Evolutionary conservation across 2,113 vertebrate species (phyloP), one percentile per base, ranked within the genome.

Genomic region (Rana temporaria): DNA sequence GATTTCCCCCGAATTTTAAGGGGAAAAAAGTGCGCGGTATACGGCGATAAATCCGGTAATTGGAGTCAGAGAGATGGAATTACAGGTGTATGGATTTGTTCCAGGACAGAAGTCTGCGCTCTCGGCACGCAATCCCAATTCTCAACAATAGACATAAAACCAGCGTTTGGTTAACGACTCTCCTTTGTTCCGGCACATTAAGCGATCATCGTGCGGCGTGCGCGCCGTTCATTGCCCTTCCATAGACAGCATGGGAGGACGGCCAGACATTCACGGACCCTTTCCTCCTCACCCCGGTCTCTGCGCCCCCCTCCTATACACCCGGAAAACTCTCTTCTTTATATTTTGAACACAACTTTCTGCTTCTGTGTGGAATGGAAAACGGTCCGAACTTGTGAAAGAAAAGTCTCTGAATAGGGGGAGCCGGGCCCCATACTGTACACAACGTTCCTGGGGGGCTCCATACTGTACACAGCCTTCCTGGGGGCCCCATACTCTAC

Each of bases 181-280:
- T 75, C 52, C 32, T 75, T 82, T 82, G 80, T 74, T 82, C 62
- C 80, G 75, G 80, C 30, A 82, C 80, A 82, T 82, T 82, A 82
- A 82, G 60, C 65, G 60, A 82, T 24, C 42, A 15, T 42, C 53
- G 57, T 17, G 59, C 67, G 52, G 30, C 59, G 79, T 73, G 30
- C 1, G 48, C 48, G 80, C 63, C 22, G 65, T 81, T 73, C 73
- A 66, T 82, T 32, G 74, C 38, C 63, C 63, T 52, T 42, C 48
- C 14, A 26, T 72, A 73, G 55, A 65, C 34, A 74, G 59, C 48
- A 57, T 15, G 55, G n/a, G 73, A 82, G 20, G n/a, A 19, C n/a
- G 18, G 17, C 15, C 63, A 24, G n/a, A 57, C 53, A 73, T 73
- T 65, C 55, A 78, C 34, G 34, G 66, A 65, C 66, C 76, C 63